phyloP scores from a whole-genome alignment of 1,140 invertebrate species.

The Ostrea denselamellosa region DNA sequence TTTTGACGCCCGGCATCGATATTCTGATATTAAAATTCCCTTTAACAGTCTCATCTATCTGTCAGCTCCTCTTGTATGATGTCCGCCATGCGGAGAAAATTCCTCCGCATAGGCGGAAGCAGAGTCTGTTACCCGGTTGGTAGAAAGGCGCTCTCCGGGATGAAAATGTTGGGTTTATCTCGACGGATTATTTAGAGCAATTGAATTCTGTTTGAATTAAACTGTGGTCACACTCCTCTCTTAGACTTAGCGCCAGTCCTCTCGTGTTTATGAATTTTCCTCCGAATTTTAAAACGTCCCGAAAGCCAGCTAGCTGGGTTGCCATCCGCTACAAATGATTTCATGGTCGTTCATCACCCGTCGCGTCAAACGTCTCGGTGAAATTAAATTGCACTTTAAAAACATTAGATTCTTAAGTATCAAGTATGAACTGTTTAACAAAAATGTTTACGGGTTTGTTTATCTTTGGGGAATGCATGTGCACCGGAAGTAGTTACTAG shows the following conservation, averaged over 20 bases:
- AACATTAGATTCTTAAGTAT: constrained; percentile 35
- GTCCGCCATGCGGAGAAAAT: constrained; percentile 21
- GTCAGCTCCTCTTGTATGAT: background rate
- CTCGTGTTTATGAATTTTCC: constrained; percentile 50
- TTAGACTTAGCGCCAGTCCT: constrained; percentile 51
- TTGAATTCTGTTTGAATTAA: constrained; percentile 45
- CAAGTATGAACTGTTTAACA: constrained; percentile 50
- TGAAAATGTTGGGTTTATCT: constrained; percentile 48
- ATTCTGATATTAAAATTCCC: constrained; percentile 25
- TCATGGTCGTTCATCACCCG: constrained; percentile 25
- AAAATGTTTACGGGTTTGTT: constrained; percentile 47
- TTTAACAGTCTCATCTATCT: constrained; percentile 38
- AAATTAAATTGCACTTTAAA: constrained; percentile 50
- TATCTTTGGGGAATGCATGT: constrained; percentile 40
- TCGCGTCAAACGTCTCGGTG: constrained; percentile 50
- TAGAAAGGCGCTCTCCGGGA: constrained; percentile 33
- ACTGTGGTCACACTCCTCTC: constrained; percentile 18
- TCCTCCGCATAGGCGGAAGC: constrained; percentile 15
- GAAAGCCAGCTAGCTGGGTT: constrained; percentile 43
- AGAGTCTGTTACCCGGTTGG: constrained; percentile 24
- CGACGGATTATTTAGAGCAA: constrained; percentile 45
- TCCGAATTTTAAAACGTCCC: constrained; percentile 38
- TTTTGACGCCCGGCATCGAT: constrained; percentile 38
- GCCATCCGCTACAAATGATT: constrained; percentile 41
- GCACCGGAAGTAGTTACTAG: constrained; percentile 37